Conservation (phyloP, 37 sponge, comb jelly and placozoan genomes). For the Dysidea cf. avara region DNA sequence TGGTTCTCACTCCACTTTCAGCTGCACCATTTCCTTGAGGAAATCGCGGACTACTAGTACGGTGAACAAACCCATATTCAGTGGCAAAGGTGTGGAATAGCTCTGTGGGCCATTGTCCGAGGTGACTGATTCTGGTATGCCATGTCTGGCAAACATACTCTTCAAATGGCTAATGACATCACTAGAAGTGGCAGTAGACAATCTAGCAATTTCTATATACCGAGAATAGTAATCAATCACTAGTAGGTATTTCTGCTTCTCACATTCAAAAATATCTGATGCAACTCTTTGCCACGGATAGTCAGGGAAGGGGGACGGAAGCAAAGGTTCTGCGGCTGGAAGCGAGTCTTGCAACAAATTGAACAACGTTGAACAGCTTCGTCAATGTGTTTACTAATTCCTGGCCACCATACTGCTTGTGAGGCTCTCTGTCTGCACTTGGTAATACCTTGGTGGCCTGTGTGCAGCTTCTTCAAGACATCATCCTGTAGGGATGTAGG, state of each 20-base stretch:
- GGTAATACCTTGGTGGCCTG: slow-evolving; percentile 12
- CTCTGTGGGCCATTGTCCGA: slow-evolving; percentile 17
- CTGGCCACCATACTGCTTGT: slow-evolving; percentile 21
- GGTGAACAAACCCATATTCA: not conserved
- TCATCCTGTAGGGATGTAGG: not conserved
- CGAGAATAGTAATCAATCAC: slow-evolving; percentile 30
- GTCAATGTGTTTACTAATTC: slow-evolving; percentile 1
- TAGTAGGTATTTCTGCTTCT: slow-evolving; percentile 5
- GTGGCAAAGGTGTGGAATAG: not conserved
- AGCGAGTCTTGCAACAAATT: not conserved
- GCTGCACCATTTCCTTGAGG: slow-evolving; percentile 41
- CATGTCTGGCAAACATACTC: not conserved
- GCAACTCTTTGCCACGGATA: slow-evolving; percentile 27
- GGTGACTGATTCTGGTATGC: not conserved
- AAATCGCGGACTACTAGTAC: not conserved
- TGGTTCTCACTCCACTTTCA: slow-evolving; percentile 38
- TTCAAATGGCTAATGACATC: slow-evolving; percentile 15
- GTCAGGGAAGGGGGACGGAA: not conserved
- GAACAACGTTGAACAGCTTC: not conserved
- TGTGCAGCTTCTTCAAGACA: not conserved
- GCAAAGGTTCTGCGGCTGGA: slow-evolving; percentile 8
- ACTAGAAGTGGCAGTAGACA: slow-evolving; percentile 5
- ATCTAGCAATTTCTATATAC: slow-evolving; percentile 1
- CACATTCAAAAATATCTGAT: slow-evolving; percentile 5
- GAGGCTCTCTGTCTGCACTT: slow-evolving; percentile 7